phyloP scores from a whole-genome alignment of 2,888 invertebrate genomes.

The Cantharis nigra region DNA sequence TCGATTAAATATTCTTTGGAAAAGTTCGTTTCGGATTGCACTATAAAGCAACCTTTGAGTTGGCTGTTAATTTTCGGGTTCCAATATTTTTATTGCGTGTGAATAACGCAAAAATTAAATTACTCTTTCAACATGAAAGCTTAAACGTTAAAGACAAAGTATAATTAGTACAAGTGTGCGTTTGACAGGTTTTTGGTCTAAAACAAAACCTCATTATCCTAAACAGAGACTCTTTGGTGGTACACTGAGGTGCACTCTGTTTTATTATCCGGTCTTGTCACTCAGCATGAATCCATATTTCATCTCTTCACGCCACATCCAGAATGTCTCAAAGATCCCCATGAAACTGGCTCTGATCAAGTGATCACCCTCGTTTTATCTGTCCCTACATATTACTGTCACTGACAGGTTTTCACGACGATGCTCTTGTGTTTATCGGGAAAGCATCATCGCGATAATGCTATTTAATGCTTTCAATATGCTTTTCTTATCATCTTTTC shows the following conservation, averaged over 20 bases:
- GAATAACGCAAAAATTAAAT: background rate
- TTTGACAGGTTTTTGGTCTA: slow-evolving; percentile 39
- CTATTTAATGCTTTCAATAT: slow-evolving; percentile 15
- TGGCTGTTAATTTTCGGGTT: background rate
- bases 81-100: background rate
- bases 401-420: slow-evolving; percentile 21
- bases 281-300: slow-evolving; percentile 44
- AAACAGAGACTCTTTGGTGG: slow-evolving; percentile 30
- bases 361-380: slow-evolving; percentile 26
- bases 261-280: slow-evolving; percentile 44
- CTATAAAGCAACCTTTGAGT: background rate
- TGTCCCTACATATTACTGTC: slow-evolving; percentile 31
- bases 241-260: slow-evolving; percentile 40
- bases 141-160: slow-evolving; percentile 6
- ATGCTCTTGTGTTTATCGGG: slow-evolving; percentile 17
- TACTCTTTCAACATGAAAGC: background rate
- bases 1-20: slow-evolving; percentile 3
- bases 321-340: slow-evolving; percentile 32
- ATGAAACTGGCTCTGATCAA: slow-evolving; percentile 28
- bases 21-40: background rate
- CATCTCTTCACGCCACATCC: slow-evolving; percentile 41
- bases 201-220: slow-evolving; percentile 43
- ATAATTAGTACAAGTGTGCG: slow-evolving; percentile 28
- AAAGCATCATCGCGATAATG: slow-evolving; percentile 18
- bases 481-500: background rate